Percentiles rank a stretch among this genome's conserved stretches.
These are phyloP conservation scores for Schrankia costaestrigalis DNA, from an alignment of 2,888 invertebrate genomes.

Conservation along the genomic window DNA sequence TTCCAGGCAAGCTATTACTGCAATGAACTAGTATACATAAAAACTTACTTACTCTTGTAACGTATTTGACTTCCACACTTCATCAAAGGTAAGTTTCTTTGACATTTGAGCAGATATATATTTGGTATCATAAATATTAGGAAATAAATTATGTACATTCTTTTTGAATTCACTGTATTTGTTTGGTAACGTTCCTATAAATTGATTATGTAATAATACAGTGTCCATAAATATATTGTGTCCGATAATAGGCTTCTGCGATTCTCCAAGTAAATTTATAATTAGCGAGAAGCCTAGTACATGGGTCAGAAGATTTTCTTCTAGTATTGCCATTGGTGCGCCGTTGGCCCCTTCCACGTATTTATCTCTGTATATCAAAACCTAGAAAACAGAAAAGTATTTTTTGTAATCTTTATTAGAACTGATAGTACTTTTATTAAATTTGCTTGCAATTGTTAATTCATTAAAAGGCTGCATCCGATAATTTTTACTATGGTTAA, in stretches of 20 bases:
- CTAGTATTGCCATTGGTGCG: constrained; percentile 58
- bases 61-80: constrained; percentile 74
- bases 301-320: constrained; percentile 72
- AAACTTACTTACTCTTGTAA: constrained; percentile 67
- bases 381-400: constrained; percentile 36
- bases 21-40: constrained; percentile 7
- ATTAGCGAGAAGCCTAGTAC: constrained; percentile 85
- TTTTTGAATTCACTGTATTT: constrained; percentile 84
- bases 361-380: constrained; percentile 64
- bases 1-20: neutral
- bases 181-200: constrained; percentile 84
- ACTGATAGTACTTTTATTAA: too few species aligned
- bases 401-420: neutral
- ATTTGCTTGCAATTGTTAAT: too few species aligned
- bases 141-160: constrained; percentile 82
- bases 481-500: too few species aligned
- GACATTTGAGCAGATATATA: constrained; percentile 81
- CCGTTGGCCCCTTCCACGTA: constrained; percentile 59
- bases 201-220: constrained; percentile 85
- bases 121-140: constrained; percentile 87
- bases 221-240: constrained; percentile 88
- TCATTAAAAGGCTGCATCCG: too few species aligned
- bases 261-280: constrained; percentile 79
- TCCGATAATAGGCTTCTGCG: constrained; percentile 86
- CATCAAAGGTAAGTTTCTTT: constrained; percentile 61